These are phyloP conservation scores for Ctenomys sociabilis DNA, from an alignment of 2,113 vertebrate species.

Conservation along the genomic window DNA sequence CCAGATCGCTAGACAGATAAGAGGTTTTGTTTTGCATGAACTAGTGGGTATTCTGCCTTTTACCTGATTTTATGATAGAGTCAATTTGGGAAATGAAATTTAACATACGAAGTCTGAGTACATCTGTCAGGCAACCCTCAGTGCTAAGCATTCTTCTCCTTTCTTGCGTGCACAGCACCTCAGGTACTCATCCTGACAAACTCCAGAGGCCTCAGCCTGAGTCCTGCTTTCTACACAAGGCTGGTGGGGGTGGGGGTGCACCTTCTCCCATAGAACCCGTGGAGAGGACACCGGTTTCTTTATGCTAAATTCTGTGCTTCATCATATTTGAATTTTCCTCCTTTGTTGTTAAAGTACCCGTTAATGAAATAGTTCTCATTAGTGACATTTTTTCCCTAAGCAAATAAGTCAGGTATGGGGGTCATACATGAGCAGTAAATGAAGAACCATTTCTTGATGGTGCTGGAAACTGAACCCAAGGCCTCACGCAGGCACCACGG, in stretches of 20 bases:
- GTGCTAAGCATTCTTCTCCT: neutral
- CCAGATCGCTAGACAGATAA: neutral
- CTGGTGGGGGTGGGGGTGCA: rapidly evolving
- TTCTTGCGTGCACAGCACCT: neutral
- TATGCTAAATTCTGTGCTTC: neutral
- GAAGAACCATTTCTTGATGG: neutral
- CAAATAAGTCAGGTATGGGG: neutral
- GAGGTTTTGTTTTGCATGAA: neutral
- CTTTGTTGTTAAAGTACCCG: slow-evolving; percentile 13
- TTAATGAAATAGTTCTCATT: neutral
- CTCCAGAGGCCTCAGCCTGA: neutral
- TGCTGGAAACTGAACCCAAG: neutral
- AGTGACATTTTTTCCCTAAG: neutral
- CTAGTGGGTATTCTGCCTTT: neutral
- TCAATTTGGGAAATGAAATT: neutral
- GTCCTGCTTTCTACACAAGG: neutral
- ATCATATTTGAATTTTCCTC: neutral
- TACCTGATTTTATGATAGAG: neutral
- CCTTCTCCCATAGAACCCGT: no score
- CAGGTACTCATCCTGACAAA: neutral
- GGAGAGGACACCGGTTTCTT: neutral
- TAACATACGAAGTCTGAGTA: neutral
- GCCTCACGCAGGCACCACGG: neutral
- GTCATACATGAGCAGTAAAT: neutral
- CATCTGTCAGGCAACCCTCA: neutral